phyloP scores from a whole-genome alignment of 1,140 invertebrate genomes.

The Phthorimaea operculella region DNA sequence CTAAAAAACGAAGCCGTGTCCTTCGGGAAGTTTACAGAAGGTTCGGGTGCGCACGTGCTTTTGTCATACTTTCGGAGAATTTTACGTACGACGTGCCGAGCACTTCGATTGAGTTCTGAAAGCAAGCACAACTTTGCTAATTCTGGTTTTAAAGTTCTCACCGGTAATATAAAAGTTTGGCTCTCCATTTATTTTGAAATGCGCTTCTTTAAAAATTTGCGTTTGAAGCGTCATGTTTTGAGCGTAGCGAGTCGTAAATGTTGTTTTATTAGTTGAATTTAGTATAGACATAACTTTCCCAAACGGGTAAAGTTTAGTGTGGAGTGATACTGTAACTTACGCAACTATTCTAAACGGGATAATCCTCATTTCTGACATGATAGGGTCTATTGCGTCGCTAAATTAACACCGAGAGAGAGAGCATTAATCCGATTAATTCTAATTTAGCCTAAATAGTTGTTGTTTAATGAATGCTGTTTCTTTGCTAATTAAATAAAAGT shows the following conservation, averaged over 20 bases:
- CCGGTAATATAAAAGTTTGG: slow-evolving; percentile 28
- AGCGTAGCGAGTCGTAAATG: too few species aligned
- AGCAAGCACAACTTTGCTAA: slow-evolving; percentile 37
- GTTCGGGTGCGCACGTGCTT: slow-evolving; percentile 54
- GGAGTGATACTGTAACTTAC: slow-evolving; percentile 2
- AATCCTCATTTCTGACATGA: neutral
- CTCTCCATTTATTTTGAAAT: slow-evolving; percentile 14
- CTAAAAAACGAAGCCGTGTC: slow-evolving; percentile 52
- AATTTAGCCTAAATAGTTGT: neutral
- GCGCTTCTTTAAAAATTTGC: neutral
- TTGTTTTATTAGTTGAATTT: too few species aligned
- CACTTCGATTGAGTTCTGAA: slow-evolving; percentile 51
- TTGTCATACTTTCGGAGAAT: slow-evolving; percentile 56
- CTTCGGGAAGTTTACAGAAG: slow-evolving; percentile 54
- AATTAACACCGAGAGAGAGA: neutral
- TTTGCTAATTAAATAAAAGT: neutral
- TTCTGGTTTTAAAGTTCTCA: slow-evolving; percentile 42
- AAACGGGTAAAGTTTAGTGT: too few species aligned
- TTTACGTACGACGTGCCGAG: slow-evolving; percentile 55
- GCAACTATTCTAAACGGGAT: neutral
- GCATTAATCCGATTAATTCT: too few species aligned
- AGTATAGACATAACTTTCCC: too few species aligned
- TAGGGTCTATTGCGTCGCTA: neutral
- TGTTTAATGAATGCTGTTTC: neutral
- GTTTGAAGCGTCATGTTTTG: too few species aligned